Conservation (phyloP, 2,113 vertebrate genomes). For the Micromys minutus region DNA sequence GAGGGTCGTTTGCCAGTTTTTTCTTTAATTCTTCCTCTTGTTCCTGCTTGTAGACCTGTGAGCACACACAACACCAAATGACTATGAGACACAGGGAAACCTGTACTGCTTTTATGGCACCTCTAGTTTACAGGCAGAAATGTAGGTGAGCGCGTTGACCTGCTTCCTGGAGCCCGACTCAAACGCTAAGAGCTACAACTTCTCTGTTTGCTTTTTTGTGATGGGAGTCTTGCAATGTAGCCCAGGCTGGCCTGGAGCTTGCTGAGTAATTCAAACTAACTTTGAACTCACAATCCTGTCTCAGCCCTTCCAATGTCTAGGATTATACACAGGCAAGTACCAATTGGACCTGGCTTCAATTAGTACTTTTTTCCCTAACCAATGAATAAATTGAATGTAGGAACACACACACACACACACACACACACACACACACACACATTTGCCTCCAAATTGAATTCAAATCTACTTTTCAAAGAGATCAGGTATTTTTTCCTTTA, state of each 20-base stretch:
- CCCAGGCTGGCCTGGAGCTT: neutral
- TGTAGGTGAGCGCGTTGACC: neutral
- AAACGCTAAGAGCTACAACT: neutral
- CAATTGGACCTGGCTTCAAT: neutral
- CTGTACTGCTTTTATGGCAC: neutral
- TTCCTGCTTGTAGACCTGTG: slow-evolving; percentile 91
- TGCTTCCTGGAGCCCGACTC: slow-evolving; percentile 26
- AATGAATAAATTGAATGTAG: slow-evolving; percentile 64
- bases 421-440: too few relatives aligned
- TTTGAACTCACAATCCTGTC: neutral
- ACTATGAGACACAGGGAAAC: slow-evolving; percentile 32
- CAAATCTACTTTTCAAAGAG: slow-evolving; percentile 32
- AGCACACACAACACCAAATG: slow-evolving; percentile 37
- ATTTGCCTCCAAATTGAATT: neutral
- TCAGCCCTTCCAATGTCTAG: neutral
- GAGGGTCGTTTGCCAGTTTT: slow-evolving; percentile 94
- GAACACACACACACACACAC: too few relatives aligned
- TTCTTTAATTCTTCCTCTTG: slow-evolving; percentile 98
- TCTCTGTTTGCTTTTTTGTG: neutral
- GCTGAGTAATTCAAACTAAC: neutral
- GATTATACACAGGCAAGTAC: neutral
- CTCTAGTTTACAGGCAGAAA: slow-evolving; percentile 25
- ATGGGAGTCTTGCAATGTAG: neutral
- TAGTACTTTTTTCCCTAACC: neutral
- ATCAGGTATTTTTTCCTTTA: neutral